Evolutionary conservation across 1,140 invertebrate species (phyloP), one percentile per base, ranked within the genome.

Genomic region (Euura lappo): DNA sequence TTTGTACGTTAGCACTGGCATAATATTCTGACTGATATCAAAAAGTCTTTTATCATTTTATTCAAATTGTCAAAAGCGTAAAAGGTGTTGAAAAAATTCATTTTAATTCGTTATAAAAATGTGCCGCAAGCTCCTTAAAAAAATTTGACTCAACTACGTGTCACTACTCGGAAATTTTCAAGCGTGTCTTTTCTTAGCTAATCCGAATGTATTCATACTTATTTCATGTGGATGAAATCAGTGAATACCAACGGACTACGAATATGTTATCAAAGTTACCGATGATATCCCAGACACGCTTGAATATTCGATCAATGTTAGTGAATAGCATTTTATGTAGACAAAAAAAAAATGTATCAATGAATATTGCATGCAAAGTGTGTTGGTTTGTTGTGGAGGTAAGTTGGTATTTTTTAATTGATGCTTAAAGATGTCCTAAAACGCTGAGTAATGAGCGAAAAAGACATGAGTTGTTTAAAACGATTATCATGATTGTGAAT

Each of bases 371-470:
- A 60, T 60, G 51, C 51, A 60, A n/a, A 8, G 13, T 60, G 13
- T 28, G 28, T 28, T 28, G 28, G 13, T 6, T 5, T 60, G 51
- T 11, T 60, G 51, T 6, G 5, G 13, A n/a, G 6, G 51, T 60
- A n/a, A 60, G 13, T 11, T 11, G 8, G 6, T 60, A 60, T 8
- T 6, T 60, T 60, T 60, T 42, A 7, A 71, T 13, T 64, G 46
- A n/a, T 71, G 44, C 45, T 71, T 11, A 60, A 45, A 70, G 70
- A 71, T 71, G 28, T 71, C n/a, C 11, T 51, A 4, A 4, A 60
- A 60, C 13, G 10, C 51, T 60, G 51, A 60, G 28, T 28, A 28
- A 28, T 28, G 28, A 28, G 28, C 28, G 28, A 28, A 28, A 28
- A 28, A 28, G 0, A 60, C 6, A 60, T 60, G 51, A 60, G 3